A percentile compares a stretch with the other conserved stretches of the same genome.
These are phyloP conservation scores for Phrixothrix hirtus DNA, from an alignment of 2,888 invertebrate genomes.

Conservation along the genomic window DNA sequence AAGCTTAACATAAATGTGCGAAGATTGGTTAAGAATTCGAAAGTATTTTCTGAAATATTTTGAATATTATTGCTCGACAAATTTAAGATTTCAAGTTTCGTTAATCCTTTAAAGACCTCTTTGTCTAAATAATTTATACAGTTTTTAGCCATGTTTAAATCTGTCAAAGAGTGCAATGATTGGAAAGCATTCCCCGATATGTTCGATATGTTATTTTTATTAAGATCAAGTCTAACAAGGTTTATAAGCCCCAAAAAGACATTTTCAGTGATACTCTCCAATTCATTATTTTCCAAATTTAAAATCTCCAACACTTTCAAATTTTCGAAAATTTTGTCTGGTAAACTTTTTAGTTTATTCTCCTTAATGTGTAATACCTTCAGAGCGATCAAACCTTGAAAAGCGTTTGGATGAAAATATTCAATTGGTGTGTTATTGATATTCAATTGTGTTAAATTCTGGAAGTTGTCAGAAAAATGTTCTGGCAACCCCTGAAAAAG, in stretches of 20 bases:
- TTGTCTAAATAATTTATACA: not conserved
- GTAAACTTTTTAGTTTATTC: not conserved
- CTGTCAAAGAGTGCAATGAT: not conserved
- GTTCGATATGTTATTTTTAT: not conserved
- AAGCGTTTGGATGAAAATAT: not conserved
- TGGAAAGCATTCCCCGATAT: not conserved
- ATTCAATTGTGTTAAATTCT: not conserved
- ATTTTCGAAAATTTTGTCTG: not conserved
- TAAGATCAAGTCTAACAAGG: not conserved
- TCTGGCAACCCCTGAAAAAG: not conserved
- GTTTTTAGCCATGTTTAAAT: not conserved
- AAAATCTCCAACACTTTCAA: not conserved
- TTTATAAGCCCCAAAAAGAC: not conserved
- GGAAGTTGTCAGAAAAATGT: not conserved
- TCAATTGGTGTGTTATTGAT: not conserved
- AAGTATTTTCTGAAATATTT: not conserved
- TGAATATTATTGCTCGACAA: not conserved
- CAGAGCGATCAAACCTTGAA: not conserved
- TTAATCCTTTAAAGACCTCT: not conserved
- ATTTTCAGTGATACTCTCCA: not conserved
- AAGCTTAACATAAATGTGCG: not conserved
- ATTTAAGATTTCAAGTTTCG: not conserved
- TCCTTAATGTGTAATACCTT: not conserved
- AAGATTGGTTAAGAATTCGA: not conserved
- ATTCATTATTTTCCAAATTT: not conserved